Percentiles rank a stretch among this genome's conserved stretches.
Evolutionary conservation across 2,888 invertebrate species (phyloP).

Genomic region (Mystacides longicornis): DNA sequence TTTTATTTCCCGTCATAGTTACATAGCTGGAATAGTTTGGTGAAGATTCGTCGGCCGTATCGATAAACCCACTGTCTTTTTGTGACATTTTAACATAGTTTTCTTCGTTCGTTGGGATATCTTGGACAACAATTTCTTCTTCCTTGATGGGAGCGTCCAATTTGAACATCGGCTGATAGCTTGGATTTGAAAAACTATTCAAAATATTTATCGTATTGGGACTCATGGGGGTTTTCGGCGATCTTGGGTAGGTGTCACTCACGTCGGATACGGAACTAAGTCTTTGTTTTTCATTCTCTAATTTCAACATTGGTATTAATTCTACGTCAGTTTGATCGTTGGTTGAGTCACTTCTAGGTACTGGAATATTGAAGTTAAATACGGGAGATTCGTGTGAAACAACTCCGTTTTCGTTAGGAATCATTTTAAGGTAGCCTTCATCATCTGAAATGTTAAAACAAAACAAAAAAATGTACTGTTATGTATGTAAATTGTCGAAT

Average conservation of each 20-base stretch:
- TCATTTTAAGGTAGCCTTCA: conserved; percentile 58
- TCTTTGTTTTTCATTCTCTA: conserved; percentile 31
- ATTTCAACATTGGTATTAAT: conserved; percentile 48
- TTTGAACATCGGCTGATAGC: conserved; percentile 32
- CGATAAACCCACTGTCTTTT: conserved; percentile 37
- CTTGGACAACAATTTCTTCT: conserved; percentile 11
- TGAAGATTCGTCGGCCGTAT: conserved; percentile 24
- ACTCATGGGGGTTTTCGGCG: conserved; percentile 6
- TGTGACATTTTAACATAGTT: conserved; percentile 50
- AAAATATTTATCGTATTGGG: conserved; percentile 8
- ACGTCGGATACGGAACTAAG: conserved; percentile 40
- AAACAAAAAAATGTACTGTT: too few species aligned
- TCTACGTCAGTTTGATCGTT: conserved; percentile 32
- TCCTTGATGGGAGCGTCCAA: conserved; percentile 25
- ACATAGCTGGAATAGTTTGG: conserved; percentile 36
- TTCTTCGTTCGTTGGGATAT: conserved; percentile 35
- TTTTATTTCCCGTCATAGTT: conserved; percentile 28
- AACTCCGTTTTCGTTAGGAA: conserved; percentile 38
- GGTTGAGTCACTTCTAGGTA: conserved; percentile 15
- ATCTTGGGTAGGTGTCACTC: conserved; percentile 12
- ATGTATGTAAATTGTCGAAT: too few species aligned
- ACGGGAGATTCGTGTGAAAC: conserved; percentile 37
- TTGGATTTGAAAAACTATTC: conserved; percentile 35
- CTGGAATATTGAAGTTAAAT: conserved; percentile 48
- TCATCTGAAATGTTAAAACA: conserved; percentile 40